Conservation (phyloP, 2,113 vertebrate genomes). For the Passer montanus region DNA sequence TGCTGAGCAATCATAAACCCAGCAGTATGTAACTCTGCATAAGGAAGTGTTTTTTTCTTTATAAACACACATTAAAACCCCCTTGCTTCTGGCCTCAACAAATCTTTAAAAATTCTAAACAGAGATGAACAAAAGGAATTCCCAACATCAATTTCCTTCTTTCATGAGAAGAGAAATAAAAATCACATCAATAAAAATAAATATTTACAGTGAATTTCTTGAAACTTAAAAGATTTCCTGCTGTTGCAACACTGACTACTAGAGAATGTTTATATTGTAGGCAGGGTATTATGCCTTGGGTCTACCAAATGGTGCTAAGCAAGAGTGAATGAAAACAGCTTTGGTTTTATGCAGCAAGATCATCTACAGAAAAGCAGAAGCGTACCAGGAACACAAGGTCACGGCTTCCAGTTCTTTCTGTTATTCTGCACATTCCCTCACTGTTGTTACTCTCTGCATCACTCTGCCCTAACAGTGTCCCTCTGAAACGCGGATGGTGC, state of each 20-base stretch:
- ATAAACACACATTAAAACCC: not conserved
- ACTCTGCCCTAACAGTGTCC: not conserved
- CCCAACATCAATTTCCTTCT: not conserved
- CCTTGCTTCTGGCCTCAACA: not conserved
- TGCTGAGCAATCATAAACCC: not conserved
- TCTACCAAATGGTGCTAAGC: not conserved
- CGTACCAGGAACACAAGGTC: not conserved
- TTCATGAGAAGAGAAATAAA: not conserved
- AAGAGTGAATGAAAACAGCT: not conserved
- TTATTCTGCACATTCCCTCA: not conserved
- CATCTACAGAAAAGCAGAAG: not conserved
- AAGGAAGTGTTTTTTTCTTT: constrained; percentile 5
- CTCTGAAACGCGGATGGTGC: not conserved
- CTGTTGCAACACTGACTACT: not conserved
- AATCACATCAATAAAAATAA: not conserved
- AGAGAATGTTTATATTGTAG: not conserved
- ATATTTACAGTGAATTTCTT: not conserved
- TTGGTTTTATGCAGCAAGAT: not conserved
- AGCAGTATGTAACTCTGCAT: not conserved
- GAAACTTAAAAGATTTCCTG: not conserved
- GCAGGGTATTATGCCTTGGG: not conserved
- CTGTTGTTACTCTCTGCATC: not conserved
- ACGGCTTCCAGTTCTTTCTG: not conserved
- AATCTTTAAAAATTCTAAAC: not conserved
- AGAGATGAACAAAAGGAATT: not conserved